Conservation (phyloP, 2,113 vertebrate genomes). For the Epinephelus cyanopodus region DNA sequence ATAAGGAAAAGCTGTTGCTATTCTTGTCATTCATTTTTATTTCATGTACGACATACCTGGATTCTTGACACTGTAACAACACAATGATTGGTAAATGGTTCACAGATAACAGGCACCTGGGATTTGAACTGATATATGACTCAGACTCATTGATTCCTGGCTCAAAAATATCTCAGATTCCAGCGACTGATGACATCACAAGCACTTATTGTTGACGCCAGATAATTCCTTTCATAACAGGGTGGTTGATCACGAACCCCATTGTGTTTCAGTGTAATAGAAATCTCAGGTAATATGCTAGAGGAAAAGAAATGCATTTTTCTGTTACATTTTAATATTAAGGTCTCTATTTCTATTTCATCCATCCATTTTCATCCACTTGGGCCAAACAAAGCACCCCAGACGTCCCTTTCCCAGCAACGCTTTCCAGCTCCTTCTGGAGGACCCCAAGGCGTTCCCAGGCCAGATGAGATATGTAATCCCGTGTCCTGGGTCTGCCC, state of each 20-base stretch:
- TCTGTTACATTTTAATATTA: not conserved
- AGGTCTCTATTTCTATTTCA: not conserved
- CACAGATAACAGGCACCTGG: not conserved
- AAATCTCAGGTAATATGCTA: not conserved
- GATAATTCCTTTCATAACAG: slow-evolving; percentile 3
- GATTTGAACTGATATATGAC: not conserved
- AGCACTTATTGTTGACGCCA: not conserved
- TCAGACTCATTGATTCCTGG: slow-evolving; percentile 24
- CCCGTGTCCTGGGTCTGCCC: too few species aligned
- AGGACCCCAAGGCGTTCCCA: too few species aligned
- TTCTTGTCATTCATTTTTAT: not conserved
- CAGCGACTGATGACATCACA: not conserved
- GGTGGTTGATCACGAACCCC: not conserved
- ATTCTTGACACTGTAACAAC: not conserved
- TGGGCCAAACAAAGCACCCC: too few species aligned
- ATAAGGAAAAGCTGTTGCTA: not conserved
- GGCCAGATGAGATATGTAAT: too few species aligned
- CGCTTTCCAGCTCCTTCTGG: too few species aligned
- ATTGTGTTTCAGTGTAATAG: not conserved
- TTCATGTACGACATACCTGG: not conserved
- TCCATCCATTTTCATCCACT: too few species aligned
- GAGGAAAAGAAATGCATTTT: not conserved
- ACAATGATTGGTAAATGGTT: not conserved
- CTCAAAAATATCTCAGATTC: slow-evolving; percentile 14
- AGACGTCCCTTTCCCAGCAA: too few species aligned